phyloP scores from a whole-genome alignment of 2,113 vertebrate genomes.

The Micronycteris hirsuta region DNA sequence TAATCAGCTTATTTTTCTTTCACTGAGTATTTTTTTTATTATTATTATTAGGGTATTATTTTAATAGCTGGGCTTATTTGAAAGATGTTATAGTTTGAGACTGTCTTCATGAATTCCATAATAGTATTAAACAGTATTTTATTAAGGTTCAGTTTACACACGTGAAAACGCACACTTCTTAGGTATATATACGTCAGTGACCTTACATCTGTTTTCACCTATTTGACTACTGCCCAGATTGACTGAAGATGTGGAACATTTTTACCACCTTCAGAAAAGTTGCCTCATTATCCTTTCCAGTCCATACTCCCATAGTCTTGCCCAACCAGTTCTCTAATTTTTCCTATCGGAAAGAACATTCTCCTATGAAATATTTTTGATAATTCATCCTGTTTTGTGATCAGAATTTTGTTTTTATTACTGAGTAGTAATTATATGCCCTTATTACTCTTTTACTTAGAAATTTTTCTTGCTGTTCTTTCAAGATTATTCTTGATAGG shows the following conservation, averaged over 20 bases:
- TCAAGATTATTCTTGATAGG: neutral
- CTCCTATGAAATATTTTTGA: neutral
- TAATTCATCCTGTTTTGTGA: neutral
- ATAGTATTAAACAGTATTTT: neutral
- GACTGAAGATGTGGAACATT: neutral
- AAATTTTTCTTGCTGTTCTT: neutral
- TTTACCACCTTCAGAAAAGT: neutral
- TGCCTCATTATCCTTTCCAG: neutral
- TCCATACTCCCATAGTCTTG: neutral
- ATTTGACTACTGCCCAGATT: neutral
- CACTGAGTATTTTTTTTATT: neutral
- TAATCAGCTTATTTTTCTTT: neutral
- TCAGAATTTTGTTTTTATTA: neutral
- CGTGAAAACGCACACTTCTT: neutral
- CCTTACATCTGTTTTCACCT: neutral
- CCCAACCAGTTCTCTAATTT: neutral
- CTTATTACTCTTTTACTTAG: neutral
- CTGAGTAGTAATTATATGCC: neutral
- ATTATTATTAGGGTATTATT: neutral
- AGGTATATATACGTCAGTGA: neutral
- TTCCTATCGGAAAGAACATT: neutral
- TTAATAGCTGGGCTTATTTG: neutral
- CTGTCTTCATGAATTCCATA: neutral
- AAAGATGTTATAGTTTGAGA: neutral
- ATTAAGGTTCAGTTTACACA: neutral